Percentiles rank a stretch among this genome's conserved stretches.
Conservation (phyloP, 2,113 vertebrate genomes). For the Rhinoptilus africanus region DNA sequence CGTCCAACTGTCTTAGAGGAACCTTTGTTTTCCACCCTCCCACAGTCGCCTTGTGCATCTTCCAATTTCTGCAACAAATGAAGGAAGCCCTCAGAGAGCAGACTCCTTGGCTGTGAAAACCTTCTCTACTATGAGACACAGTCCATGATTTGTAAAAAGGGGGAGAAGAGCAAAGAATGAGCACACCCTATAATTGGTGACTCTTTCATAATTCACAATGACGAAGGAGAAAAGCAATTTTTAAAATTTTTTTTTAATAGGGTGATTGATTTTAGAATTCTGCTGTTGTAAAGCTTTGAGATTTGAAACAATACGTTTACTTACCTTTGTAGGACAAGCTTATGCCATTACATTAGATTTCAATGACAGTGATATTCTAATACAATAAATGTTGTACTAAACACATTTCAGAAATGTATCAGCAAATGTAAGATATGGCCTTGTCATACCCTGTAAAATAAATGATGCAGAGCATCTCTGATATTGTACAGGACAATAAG, state of each 20-base stretch:
- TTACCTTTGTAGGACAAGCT: background rate
- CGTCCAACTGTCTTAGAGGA: background rate
- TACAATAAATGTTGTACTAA: background rate
- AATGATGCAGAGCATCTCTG: background rate
- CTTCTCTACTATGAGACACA: background rate
- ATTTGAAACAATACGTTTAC: background rate
- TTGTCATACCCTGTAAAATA: background rate
- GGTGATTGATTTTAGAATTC: background rate
- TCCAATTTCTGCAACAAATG: background rate
- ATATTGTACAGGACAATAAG: background rate
- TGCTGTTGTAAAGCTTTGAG: background rate
- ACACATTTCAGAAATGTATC: background rate
- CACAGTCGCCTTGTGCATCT: background rate
- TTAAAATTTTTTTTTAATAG: background rate
- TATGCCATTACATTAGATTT: background rate
- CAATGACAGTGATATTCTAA: background rate
- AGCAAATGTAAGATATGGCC: background rate
- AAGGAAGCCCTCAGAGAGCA: background rate
- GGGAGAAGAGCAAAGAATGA: background rate
- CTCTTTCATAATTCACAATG: background rate
- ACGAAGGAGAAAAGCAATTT: background rate
- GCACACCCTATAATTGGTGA: background rate
- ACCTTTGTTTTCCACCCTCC: background rate
- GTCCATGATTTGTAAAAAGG: background rate
- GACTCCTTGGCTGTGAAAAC: background rate